Evolutionary conservation across 2,113 vertebrate genomes (phyloP).

Genomic region (Oenanthe melanoleuca): DNA sequence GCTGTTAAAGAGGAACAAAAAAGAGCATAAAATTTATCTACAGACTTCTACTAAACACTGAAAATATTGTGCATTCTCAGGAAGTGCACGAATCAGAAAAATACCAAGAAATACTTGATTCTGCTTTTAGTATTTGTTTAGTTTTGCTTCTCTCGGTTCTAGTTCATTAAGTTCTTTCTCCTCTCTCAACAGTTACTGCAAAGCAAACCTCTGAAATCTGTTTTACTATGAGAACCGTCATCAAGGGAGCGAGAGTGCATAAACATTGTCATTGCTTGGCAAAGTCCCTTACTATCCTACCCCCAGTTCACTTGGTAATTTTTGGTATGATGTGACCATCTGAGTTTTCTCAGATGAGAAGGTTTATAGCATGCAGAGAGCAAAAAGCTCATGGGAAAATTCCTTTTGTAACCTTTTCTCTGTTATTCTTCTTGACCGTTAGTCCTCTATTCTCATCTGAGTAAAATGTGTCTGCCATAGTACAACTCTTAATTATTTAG

Average conservation of each 20-base stretch:
- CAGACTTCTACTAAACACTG: background rate
- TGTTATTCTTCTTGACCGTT: constrained; percentile 64
- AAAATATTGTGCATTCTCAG: background rate
- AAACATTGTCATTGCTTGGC: constrained; percentile 59
- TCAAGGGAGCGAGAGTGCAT: constrained; percentile 47
- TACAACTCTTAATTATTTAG: constrained; percentile 11
- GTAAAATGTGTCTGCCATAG: background rate
- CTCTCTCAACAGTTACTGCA: background rate
- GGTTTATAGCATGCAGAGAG: constrained; percentile 72
- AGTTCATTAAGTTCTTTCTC: background rate
- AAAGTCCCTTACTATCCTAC: background rate
- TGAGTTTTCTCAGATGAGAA: constrained; percentile 73
- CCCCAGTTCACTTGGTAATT: constrained; percentile 48
- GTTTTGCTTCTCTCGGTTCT: background rate
- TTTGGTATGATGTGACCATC: constrained; percentile 70
- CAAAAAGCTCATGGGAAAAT: constrained; percentile 81
- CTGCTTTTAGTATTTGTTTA: background rate
- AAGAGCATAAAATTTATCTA: background rate
- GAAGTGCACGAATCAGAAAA: background rate
- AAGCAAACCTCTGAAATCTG: background rate
- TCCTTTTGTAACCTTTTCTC: constrained; percentile 71
- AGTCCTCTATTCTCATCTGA: constrained; percentile 30
- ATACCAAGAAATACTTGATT: background rate
- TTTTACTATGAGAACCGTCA: constrained; percentile 21
- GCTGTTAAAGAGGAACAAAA: background rate